These are phyloP conservation scores for Microplitis mediator DNA, from an alignment of 1,140 invertebrate species.

Conservation along the genomic window DNA sequence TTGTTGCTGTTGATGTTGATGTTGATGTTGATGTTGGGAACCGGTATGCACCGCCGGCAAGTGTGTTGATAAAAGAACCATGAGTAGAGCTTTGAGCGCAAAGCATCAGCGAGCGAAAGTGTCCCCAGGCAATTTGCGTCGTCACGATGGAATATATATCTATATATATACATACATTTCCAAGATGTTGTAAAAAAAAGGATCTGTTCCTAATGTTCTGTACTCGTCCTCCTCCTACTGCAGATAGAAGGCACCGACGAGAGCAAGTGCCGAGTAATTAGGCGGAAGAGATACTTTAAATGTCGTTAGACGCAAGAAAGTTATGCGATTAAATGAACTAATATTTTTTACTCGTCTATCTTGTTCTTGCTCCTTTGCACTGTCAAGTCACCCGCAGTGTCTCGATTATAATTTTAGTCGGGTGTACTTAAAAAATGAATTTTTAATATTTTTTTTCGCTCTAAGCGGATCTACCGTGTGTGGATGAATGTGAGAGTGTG, in stretches of 20 bases:
- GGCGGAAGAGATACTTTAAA: slow-evolving; percentile 23
- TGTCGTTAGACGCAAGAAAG: slow-evolving; percentile 24
- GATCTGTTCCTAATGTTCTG: not conserved
- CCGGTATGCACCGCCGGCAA: slow-evolving; percentile 7
- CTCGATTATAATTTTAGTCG: slow-evolving; percentile 1
- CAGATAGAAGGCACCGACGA: not conserved
- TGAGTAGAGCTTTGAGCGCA: not conserved
- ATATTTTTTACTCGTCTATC: not conserved
- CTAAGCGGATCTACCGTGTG: not conserved
- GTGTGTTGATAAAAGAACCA: not conserved
- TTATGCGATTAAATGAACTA: not conserved
- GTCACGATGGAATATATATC: not conserved
- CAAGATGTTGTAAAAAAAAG: not conserved
- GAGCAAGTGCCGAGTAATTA: slow-evolving; percentile 21
- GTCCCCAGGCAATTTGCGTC: not conserved
- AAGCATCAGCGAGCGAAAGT: not conserved
- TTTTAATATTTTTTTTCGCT: not conserved
- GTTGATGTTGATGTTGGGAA: not conserved
- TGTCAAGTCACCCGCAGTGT: slow-evolving; percentile 3
- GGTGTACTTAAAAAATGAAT: not conserved
- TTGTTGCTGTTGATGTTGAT: not conserved
- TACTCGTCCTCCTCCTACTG: no score
- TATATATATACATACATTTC: not conserved
- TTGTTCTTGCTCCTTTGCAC: no score
- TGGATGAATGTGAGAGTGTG: not conserved